phyloP scores from a whole-genome alignment of 2,113 vertebrate genomes.

The Solenodon paradoxus region DNA sequence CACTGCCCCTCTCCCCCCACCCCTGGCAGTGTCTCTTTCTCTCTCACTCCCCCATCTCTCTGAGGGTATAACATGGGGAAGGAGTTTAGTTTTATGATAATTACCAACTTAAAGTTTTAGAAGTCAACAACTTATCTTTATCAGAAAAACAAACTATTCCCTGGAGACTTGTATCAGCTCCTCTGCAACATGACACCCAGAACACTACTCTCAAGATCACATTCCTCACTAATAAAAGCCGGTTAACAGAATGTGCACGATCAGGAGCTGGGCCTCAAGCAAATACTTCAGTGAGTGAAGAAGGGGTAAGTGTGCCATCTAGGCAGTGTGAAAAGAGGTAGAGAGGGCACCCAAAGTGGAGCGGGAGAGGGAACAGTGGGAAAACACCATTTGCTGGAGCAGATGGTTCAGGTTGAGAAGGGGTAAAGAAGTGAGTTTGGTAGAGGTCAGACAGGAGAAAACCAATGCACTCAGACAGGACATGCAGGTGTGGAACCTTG shows the following conservation, averaged over 20 bases:
- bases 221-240: not conserved
- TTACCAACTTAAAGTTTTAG: constrained; percentile 3
- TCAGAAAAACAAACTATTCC: not conserved
- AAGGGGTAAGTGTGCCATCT: not conserved
- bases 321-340: not conserved
- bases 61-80: fast-evolving
- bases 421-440: not conserved
- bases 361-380: not conserved
- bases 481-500: not conserved
- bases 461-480: not conserved
- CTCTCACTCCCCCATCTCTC: not conserved
- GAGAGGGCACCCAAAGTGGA: not conserved
- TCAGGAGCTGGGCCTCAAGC: not conserved
- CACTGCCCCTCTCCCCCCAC: too few relatives aligned
- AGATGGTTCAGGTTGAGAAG: not conserved
- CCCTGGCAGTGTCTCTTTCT: too few relatives aligned
- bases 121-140: not conserved
- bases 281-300: not conserved
- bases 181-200: not conserved
- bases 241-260: not conserved
- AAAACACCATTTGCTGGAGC: not conserved
- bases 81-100: not conserved
- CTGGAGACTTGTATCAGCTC: not conserved
- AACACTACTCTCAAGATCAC: not conserved
- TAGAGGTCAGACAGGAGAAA: not conserved